Evolutionary conservation across 1,140 invertebrate species (phyloP).

Genomic region (Trachelipus rathkii): DNA sequence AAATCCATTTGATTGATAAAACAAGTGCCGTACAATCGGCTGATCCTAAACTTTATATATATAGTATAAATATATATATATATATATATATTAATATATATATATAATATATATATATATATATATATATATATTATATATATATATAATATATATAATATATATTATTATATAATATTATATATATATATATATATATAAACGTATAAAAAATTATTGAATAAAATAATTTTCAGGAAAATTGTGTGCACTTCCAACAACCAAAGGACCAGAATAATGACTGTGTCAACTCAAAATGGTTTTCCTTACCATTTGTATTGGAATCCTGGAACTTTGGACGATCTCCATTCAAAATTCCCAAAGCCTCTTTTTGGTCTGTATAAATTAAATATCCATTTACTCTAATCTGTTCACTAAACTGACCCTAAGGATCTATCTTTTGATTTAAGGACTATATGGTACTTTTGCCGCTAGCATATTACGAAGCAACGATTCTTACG

Average conservation of each 20-base stretch:
- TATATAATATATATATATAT: too few species aligned
- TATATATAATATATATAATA: too few species aligned
- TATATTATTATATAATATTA: too few species aligned
- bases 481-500: slow-evolving; percentile 83
- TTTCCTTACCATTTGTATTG: slow-evolving; percentile 78
- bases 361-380: slow-evolving; percentile 68
- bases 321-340: slow-evolving; percentile 84
- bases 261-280: slow-evolving; percentile 63
- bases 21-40: slow-evolving; percentile 52
- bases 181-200: too few species aligned
- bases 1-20: slow-evolving; percentile 69
- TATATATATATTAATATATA: too few species aligned
- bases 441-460: slow-evolving; percentile 92
- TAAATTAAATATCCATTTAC: neutral
- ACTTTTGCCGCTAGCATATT: slow-evolving; percentile 88
- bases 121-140: too few species aligned
- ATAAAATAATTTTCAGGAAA: too few species aligned
- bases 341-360: slow-evolving; percentile 74
- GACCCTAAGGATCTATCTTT: too few species aligned
- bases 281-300: slow-evolving; percentile 66
- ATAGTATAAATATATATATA: too few species aligned
- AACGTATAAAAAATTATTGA: too few species aligned
- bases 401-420: neutral
- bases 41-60: neutral
- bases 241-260: slow-evolving; percentile 69